Evolutionary conservation across 2,888 invertebrate species (phyloP).

Genomic region (Cantharis lateralis): DNA sequence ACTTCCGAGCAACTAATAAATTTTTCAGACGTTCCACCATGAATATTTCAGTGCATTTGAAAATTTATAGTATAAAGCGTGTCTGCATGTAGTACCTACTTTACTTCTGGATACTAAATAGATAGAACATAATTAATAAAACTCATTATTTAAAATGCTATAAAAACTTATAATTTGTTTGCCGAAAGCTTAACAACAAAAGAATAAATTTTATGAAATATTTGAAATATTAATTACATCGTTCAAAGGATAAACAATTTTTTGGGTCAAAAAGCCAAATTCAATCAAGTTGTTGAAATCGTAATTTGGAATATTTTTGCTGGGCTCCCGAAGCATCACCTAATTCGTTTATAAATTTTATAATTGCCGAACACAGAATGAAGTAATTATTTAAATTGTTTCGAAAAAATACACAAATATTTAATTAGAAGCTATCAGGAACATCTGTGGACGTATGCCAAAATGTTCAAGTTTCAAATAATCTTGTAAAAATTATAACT

Average conservation of each 20-base stretch:
- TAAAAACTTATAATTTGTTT: neutral
- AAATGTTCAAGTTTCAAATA: neutral
- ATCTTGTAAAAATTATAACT: neutral
- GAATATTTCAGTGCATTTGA: conserved; percentile 9
- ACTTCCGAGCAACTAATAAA: conserved; percentile 16
- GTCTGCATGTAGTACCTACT: neutral
- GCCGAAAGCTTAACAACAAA: neutral
- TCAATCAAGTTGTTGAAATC: neutral
- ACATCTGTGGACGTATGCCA: neutral
- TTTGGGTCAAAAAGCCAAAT: neutral
- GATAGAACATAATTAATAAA: neutral
- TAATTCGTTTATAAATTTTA: neutral
- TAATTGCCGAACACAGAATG: neutral
- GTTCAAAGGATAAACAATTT: neutral
- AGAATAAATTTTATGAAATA: neutral
- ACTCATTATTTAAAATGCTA: neutral
- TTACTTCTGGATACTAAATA: neutral
- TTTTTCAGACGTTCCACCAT: conserved; percentile 10
- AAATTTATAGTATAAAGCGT: conserved; percentile 9
- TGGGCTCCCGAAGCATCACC: neutral
- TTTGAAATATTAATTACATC: neutral
- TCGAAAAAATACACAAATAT: neutral
- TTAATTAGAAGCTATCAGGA: neutral
- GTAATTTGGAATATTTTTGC: neutral
- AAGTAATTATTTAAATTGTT: neutral